A percentile compares a stretch with the other conserved stretches of the same genome.
These are phyloP conservation scores for Penaeus indicus DNA, from an alignment of 1,140 invertebrate species.

Conservation along the genomic window DNA sequence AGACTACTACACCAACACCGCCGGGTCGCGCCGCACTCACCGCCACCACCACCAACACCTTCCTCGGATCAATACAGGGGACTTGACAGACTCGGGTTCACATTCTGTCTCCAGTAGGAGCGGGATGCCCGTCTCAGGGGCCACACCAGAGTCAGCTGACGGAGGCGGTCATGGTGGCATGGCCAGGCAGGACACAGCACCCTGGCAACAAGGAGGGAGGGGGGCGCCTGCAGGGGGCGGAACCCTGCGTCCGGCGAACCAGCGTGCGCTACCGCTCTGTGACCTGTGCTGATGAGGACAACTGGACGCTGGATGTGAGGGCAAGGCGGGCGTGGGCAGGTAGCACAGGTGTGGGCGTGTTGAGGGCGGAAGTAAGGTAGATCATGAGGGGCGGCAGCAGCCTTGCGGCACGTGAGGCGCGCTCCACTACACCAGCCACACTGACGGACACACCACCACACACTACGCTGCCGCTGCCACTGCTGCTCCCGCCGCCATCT, in stretches of 20 bases:
- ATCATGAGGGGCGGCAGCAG: slow-evolving; percentile 29
- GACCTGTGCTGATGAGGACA: background rate
- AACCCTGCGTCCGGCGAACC: slow-evolving; percentile 5
- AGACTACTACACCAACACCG: no score
- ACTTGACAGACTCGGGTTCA: slow-evolving; percentile 48
- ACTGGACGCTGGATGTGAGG: slow-evolving; percentile 9
- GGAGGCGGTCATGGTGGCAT: background rate
- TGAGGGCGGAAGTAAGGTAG: slow-evolving; percentile 10
- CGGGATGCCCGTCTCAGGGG: slow-evolving; percentile 10
- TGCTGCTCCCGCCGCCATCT: slow-evolving; percentile 15
- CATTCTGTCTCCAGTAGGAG: slow-evolving; percentile 48
- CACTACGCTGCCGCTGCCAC: slow-evolving; percentile 20
- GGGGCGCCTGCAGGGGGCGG: slow-evolving; percentile 13
- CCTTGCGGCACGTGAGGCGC: slow-evolving; percentile 44
- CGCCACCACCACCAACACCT: slow-evolving; percentile 41
- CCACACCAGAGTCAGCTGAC: background rate
- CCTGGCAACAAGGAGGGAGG: slow-evolving; percentile 32
- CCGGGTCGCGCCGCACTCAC: slow-evolving; percentile 28
- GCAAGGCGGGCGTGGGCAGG: slow-evolving; percentile 19
- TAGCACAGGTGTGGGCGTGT: background rate
- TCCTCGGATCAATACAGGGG: slow-evolving; percentile 56
- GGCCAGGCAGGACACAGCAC: slow-evolving; percentile 17
- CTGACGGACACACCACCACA: slow-evolving; percentile 45
- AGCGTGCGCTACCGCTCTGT: background rate
- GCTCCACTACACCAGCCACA: slow-evolving; percentile 50